Base-by-base conservation (phyloP, 2,797 vertebrate genomes). In the Cynodonichthys magdalenae region DNA sequence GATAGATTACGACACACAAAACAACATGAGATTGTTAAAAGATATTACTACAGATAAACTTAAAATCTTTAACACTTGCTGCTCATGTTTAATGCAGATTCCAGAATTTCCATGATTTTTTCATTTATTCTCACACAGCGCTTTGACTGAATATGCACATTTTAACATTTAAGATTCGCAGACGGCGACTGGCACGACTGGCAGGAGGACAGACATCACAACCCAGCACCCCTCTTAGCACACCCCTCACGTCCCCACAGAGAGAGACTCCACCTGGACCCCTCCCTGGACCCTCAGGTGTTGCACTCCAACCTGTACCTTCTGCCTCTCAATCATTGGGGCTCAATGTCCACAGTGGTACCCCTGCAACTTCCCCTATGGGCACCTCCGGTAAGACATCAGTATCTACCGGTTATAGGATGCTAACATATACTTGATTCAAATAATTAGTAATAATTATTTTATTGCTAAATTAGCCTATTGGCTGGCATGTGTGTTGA, bases 361-460 rank as follows among this genome's bases (percentile, higher is more conserved):
- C 97, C 75, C 97, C 97, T 75, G 96, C 96, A 92, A 99, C 97
- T 88, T 99, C 98, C 72, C 98, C 98, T 1, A 96, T 99, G 76
- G 96, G 97, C 58, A 96, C 95, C 17, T 90, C 97, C 91, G 98
- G 98, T 98, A 92, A 89, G 86, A 73, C 47, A 49, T 69, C 31
- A 12, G n/a, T 15, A 15, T 29, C 8, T 11, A n/a, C 15, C 41
- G 1, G 3, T 47, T 64, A 5, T 24, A 10, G 19, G 1, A 18
- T 50, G 10, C n/a, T 15, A 47, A 8, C 6, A 15, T 5, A 7
- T 5, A 8, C 10, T 60, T 62, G 42, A 20, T 17, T 47, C 12
- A 2, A 14, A 24, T 24, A 24, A 24, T 24, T 24, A 24, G 2
- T 24, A 24, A 24, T 53, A 39, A 53, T 7, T 0, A 3, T 15